Percentiles rank a stretch among this genome's conserved stretches.
Evolutionary conservation across 2,888 invertebrate genomes (phyloP).

Genomic region (Pseudanteris insignis): DNA sequence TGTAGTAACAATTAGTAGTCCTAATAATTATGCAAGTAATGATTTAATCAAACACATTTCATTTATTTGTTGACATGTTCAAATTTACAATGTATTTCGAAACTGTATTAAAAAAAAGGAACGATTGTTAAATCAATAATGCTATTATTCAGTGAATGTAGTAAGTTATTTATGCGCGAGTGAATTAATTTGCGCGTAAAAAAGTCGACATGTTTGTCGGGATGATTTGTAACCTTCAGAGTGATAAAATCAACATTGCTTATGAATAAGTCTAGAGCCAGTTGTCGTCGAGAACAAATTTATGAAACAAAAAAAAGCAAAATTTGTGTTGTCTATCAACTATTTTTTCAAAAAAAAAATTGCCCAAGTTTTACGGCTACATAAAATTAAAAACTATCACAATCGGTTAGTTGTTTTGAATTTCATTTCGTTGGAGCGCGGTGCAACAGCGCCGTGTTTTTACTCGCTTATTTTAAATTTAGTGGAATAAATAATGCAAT

Average conservation of each 20-base stretch:
- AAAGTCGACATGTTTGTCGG: conserved; percentile 6
- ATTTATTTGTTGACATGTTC: too few species aligned
- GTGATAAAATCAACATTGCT: conserved; percentile 6
- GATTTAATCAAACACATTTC: too few species aligned
- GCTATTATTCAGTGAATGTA: not conserved
- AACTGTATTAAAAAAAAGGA: too few species aligned
- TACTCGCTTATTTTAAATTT: conserved; percentile 11
- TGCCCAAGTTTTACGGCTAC: not conserved
- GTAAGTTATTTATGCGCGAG: conserved; percentile 13
- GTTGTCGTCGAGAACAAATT: not conserved
- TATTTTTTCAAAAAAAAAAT: too few species aligned
- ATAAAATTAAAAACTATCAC: not conserved
- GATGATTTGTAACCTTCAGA: conserved; percentile 14
- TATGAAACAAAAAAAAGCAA: too few species aligned
- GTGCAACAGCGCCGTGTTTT: not conserved
- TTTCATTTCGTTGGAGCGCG: not conserved
- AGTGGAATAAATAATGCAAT: conserved; percentile 14
- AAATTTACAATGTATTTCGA: too few species aligned
- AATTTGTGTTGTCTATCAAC: not conserved
- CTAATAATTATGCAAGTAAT: too few species aligned
- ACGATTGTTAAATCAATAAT: too few species aligned
- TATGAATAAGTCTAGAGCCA: conserved; percentile 7
- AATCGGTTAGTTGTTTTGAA: not conserved
- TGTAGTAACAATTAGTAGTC: too few species aligned
- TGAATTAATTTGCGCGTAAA: conserved; percentile 18